Percentiles rank a stretch among this genome's conserved stretches.
These are phyloP conservation scores for Drosophila saltans DNA, from an alignment of 1,140 invertebrate genomes.

Conservation along the genomic window DNA sequence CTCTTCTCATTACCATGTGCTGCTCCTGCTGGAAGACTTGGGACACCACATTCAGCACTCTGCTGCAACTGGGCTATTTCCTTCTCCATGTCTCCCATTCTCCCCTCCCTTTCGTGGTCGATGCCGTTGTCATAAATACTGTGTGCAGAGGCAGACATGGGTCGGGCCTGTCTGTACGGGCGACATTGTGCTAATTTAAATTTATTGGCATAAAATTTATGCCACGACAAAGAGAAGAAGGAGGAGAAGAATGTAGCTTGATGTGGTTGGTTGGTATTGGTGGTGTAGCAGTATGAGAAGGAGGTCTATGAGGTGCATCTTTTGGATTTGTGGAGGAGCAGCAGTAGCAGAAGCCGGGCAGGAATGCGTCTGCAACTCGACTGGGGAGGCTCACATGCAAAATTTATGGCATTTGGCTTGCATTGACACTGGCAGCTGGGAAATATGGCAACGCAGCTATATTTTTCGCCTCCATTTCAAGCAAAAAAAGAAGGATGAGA, in stretches of 20 bases:
- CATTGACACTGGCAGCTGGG: constrained; percentile 69
- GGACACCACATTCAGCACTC: not conserved
- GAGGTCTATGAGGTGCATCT: constrained; percentile 23
- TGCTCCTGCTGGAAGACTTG: not conserved
- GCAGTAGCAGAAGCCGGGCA: not conserved
- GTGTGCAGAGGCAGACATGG: constrained; percentile 51
- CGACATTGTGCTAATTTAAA: constrained; percentile 74
- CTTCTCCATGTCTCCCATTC: not conserved
- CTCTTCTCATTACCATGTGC: constrained; percentile 46
- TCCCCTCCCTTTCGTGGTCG: not conserved
- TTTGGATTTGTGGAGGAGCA: not conserved
- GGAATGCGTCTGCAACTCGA: constrained; percentile 11
- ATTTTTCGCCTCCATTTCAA: constrained; percentile 28
- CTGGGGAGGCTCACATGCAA: constrained; percentile 37
- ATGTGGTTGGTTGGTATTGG: not conserved
- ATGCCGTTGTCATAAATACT: constrained; percentile 67
- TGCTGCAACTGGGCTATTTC: not conserved
- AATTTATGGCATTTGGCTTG: constrained; percentile 70
- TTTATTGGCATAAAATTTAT: constrained; percentile 78
- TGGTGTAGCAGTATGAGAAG: constrained; percentile 1
- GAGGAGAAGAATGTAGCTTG: not conserved
- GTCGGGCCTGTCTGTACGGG: constrained; percentile 35
- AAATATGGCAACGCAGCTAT: constrained; percentile 50
- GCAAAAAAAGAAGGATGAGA: not conserved
- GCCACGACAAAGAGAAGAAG: constrained; percentile 30